Percentiles rank a stretch among this genome's conserved stretches.
phyloP scores from a whole-genome alignment of 1,140 invertebrate species.

The Drosophila lowei region DNA sequence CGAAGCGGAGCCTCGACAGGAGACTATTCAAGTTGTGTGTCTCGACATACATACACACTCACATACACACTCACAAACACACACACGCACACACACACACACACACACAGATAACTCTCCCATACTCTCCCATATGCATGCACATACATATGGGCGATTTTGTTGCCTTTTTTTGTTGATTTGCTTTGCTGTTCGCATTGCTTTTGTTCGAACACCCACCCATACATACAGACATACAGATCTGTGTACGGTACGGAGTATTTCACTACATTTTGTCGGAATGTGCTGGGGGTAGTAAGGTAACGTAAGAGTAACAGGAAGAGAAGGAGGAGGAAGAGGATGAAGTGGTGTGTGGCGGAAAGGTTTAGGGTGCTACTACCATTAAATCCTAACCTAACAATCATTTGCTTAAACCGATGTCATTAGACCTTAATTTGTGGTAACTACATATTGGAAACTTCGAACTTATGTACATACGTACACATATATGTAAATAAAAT shows the following conservation, averaged over 20 bases:
- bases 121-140: not conserved
- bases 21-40: slow-evolving; percentile 74
- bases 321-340: too few species aligned
- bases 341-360: too few species aligned
- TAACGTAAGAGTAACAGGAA: too few species aligned
- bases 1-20: slow-evolving; percentile 64
- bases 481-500: not conserved
- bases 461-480: not conserved
- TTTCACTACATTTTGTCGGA: too few species aligned
- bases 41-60: slow-evolving; percentile 27
- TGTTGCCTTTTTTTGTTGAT: slow-evolving; percentile 25
- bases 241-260: too few species aligned
- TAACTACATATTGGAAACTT: too few species aligned
- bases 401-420: too few species aligned
- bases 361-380: too few species aligned
- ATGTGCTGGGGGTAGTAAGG: too few species aligned
- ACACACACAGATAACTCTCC: not conserved
- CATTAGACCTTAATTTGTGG: too few species aligned
- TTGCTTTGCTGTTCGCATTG: slow-evolving; percentile 17
- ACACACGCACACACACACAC: slow-evolving; percentile 8
- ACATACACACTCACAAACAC: not conserved
- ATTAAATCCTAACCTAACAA: too few species aligned
- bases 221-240: not conserved
- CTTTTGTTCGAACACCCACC: slow-evolving; percentile 19
- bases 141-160: slow-evolving; percentile 9